Conservation (phyloP, 2,113 vertebrate genomes). For the Psophia crepitans region DNA sequence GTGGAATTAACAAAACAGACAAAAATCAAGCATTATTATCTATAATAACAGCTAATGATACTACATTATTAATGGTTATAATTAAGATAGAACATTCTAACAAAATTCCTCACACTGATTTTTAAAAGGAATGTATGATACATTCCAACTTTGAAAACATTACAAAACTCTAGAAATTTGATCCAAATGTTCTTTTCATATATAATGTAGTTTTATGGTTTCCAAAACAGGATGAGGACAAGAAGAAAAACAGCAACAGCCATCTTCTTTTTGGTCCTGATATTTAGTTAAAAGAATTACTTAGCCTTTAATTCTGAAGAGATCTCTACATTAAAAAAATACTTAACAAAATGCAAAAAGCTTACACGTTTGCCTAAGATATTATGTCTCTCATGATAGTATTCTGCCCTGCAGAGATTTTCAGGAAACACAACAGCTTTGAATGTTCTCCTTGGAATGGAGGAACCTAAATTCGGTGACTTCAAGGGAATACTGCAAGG, state of each 20-base stretch:
- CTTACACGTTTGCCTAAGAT: not conserved
- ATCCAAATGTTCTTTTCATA: not conserved
- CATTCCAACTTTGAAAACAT: not conserved
- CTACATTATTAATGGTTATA: not conserved
- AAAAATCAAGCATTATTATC: constrained; percentile 22
- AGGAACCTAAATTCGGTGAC: not conserved
- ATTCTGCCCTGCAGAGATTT: not conserved
- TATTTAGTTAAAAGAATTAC: not conserved
- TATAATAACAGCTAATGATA: constrained; percentile 33
- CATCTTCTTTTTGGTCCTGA: not conserved
- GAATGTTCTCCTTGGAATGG: not conserved
- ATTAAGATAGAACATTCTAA: constrained; percentile 38
- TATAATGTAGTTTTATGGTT: not conserved
- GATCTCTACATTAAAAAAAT: not conserved
- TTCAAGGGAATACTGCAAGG: not conserved
- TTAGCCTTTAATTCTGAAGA: not conserved
- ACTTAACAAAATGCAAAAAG: not conserved
- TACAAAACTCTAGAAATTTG: not conserved
- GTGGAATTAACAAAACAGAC: constrained; percentile 28
- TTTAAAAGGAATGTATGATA: not conserved
- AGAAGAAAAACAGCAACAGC: not conserved
- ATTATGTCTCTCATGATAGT: not conserved
- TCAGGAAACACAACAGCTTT: not conserved
- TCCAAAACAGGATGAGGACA: not conserved
- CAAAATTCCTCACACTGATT: not conserved